Evolutionary conservation across 2,797 vertebrate species (phyloP).

Genomic region (Dendrocincla fuliginosa): DNA sequence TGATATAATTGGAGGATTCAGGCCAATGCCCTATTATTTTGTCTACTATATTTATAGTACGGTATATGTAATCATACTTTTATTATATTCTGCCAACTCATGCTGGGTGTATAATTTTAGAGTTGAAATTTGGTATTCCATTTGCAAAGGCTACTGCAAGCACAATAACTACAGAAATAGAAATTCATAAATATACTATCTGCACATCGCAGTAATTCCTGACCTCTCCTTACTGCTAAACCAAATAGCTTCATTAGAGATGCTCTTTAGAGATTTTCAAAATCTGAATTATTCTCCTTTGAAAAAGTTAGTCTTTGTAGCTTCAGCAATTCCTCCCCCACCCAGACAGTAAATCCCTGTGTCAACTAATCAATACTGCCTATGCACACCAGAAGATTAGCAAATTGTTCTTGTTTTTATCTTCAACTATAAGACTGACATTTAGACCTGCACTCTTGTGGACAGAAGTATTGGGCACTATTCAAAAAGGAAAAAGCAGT

Average conservation of each 20-base stretch:
- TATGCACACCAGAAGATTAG: background rate
- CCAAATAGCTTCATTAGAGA: background rate
- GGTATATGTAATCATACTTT: background rate
- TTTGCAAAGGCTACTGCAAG: background rate
- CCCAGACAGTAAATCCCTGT: background rate
- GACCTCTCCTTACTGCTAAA: background rate
- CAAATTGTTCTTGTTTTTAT: background rate
- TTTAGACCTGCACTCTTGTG: background rate
- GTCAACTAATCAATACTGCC: background rate
- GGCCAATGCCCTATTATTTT: background rate
- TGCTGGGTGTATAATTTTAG: background rate
- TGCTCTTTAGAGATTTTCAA: background rate
- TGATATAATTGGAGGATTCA: background rate
- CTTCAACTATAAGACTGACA: background rate
- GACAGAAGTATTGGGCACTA: background rate
- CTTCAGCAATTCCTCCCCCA: background rate
- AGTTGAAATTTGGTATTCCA: background rate
- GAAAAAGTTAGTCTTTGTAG: background rate
- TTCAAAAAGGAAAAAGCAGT: background rate
- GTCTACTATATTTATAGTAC: background rate
- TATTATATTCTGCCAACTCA: background rate
- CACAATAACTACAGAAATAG: background rate
- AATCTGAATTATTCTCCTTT: background rate
- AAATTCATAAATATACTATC: background rate
- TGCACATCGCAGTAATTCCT: background rate